Base-by-base conservation (phyloP, 2,797 vertebrate genomes). In the Xerus rutilus region DNA sequence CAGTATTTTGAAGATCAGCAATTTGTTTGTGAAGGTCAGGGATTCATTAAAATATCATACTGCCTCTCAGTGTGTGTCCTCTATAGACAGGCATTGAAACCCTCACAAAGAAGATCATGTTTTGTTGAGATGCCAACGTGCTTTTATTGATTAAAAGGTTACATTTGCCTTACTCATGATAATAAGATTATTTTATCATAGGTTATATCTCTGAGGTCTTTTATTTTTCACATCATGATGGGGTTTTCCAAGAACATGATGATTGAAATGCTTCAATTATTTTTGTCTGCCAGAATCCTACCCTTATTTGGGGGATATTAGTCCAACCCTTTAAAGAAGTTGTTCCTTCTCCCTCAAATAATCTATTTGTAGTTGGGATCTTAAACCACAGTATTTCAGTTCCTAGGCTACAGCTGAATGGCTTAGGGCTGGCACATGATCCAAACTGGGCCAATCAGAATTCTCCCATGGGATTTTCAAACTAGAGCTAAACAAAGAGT, bases 181-280 rank as follows among this genome's bases (percentile, higher is more conserved):
- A 35, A 77, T 89, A 74, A 89, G 76, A 77, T 23, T 59, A 83
- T 35, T 89, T 76, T 88, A 28, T 67, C 86, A 47, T 72, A 72
- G 82, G 13, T 20, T 39, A 28, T 72, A 86, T 39, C 11, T 93
- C 82, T 43, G 86, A 79, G 62, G 23, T 76, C 5, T 76, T 95
- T 95, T 64, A 59, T 47, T 77, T 85, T 84, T 54, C 59, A 28
- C 49, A n/a, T 25, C 20, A 54, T 25, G 30, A 81, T 79, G 62
- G n/a, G 15, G 43, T 94, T 95, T 90, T 93, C 43, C 35, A 62
- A 67, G 45, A 86, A 47, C 69, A 43, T 73, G 52, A 65, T 54
- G 25, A 45, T 17, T 52, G 28, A 95, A 81, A 74, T 39, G 30
- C 23, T 52, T 59, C 82, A 23, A 7, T 89, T 28, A 30, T 39